These are phyloP conservation scores for Zapornia atra DNA, from an alignment of 2,113 vertebrate genomes.

Conservation along the genomic window DNA sequence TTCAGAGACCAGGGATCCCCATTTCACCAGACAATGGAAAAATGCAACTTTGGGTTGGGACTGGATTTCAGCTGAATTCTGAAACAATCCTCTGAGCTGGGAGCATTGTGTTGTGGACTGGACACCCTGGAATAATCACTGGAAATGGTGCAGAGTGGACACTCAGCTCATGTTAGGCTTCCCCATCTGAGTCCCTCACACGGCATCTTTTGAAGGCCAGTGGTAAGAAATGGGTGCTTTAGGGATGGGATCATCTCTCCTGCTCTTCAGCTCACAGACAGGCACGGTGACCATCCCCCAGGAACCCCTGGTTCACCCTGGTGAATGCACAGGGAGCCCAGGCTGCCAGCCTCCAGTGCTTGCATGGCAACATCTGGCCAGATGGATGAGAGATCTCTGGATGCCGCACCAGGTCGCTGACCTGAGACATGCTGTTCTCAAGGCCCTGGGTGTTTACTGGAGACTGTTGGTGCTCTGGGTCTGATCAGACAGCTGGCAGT, in stretches of 20 bases:
- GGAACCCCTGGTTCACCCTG: background rate
- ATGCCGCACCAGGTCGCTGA: background rate
- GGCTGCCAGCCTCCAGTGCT: background rate
- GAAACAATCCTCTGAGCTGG: background rate
- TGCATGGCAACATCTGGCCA: rapidly evolving
- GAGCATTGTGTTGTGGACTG: background rate
- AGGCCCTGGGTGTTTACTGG: conserved; percentile 47
- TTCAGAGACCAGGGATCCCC: background rate
- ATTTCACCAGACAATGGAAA: background rate
- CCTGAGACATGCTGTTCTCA: background rate
- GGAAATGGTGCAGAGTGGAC: background rate
- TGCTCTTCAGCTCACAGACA: background rate
- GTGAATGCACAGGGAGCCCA: background rate
- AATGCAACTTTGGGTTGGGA: background rate
- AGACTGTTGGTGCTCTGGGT: conserved; percentile 57
- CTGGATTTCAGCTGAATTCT: background rate
- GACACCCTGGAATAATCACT: background rate
- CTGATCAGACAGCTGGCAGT: conserved; percentile 48
- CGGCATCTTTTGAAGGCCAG: background rate
- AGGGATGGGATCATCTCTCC: background rate
- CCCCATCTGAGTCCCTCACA: background rate
- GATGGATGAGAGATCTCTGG: background rate
- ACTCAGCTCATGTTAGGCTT: background rate
- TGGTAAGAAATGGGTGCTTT: background rate
- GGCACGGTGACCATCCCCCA: background rate